Base-by-base conservation (phyloP, 1,140 invertebrate species). In the Philotrypesis tridentata region DNA sequence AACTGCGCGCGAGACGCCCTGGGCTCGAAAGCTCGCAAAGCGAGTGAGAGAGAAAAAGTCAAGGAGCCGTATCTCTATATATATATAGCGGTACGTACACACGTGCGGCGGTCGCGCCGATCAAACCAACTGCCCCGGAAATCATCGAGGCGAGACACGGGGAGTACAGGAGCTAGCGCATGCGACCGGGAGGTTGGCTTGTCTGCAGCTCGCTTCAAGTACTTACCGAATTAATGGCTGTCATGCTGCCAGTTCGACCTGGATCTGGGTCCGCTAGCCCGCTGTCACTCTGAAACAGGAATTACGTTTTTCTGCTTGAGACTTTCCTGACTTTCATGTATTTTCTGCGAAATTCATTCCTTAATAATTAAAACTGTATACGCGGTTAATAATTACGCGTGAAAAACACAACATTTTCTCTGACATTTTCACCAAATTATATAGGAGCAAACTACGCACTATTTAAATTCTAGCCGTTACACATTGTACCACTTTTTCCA, bases 211-310 rank as follows among this genome's bases (percentile, higher is more conserved):
- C n/a, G 61, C 2, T 8, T 37, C 7, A 25, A 25, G 25, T 79
- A 89, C 92, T 92, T 86, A 92, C 92, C 89, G 92, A 92, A 88
- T 92, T 92, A 87, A 92, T 92, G 86, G 92, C 91, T 87, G 92
- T 92, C 92, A 92, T 92, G 84, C 88, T 91, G 89, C 88, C 90
- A 90, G 90, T 89, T 89, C 89, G 89, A 89, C 86, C 89, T 86
- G 89, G 88, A 89, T 91, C 91, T 89, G 90, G 87, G 86, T 91
- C 89, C 89, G 89, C 90, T 92, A 92, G 87, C 89, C 91, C 90
- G 89, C 87, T 90, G 89, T 92, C 91, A 90, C 91, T 92, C 92
- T 92, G 91, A 77, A 92, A 92, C 85, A 89, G 84, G 89, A 85
- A 88, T 83, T 84, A 63, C 68, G 80, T 21, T 1, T 55, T 21